Evolutionary conservation across 2,113 vertebrate species (phyloP).

Genomic region (Geothlypis trichas): DNA sequence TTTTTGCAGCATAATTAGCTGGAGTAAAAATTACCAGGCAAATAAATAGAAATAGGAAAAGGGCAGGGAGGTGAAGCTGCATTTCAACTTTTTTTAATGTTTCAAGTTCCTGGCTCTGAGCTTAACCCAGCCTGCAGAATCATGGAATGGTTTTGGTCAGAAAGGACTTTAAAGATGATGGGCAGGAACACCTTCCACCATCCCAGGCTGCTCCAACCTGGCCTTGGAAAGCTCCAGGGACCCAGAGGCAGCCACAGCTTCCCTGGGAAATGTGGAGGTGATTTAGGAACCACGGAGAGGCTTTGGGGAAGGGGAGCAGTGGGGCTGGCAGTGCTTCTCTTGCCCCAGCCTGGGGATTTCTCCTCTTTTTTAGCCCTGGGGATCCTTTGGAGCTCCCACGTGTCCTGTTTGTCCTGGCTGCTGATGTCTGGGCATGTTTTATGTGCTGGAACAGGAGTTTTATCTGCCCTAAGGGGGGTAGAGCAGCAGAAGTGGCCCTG

Average conservation of each 20-base stretch:
- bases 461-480: background rate
- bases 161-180: background rate
- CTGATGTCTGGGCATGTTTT: background rate
- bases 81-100: background rate
- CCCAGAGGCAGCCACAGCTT: background rate
- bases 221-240: background rate
- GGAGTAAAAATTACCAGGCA: background rate
- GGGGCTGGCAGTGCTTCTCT: background rate
- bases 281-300: background rate
- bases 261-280: background rate
- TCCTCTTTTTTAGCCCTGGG: background rate
- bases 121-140: background rate
- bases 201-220: accelerated
- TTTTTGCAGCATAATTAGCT: background rate
- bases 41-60: background rate
- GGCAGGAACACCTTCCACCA: background rate
- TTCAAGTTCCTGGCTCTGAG: background rate
- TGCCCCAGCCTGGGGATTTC: background rate
- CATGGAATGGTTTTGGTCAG: background rate
- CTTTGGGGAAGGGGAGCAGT: background rate
- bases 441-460: background rate
- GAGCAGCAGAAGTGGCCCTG: background rate
- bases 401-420: background rate
- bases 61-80: background rate
- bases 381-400: background rate